Base-by-base conservation (phyloP, 2,797 vertebrate species). In the Enteromius viviparus region DNA sequence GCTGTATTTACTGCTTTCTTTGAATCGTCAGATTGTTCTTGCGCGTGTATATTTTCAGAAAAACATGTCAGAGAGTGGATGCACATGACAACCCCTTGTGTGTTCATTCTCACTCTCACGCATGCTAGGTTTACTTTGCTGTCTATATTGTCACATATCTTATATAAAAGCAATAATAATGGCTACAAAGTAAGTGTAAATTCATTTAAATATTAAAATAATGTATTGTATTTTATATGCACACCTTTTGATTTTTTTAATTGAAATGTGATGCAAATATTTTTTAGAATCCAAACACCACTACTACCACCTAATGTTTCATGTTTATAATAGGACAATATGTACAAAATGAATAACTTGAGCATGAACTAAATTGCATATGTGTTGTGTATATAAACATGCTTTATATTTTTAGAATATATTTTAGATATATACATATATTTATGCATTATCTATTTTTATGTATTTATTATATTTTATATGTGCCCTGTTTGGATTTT, bases 1-100 rank as follows among this genome's bases (percentile, higher is more conserved):
- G 64, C 69, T 53, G 64, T 84, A 65, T 88, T 88, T 85, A 82
- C 81, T 82, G 47, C 64, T 81, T 75, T 77, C 86, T 84, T 87
- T 84, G 76, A 80, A 45, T 85, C 29, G 37, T 74, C 62, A 21
- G 55, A 23, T 75, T 65, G 82, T 85, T 88, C 81, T 62, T 42
- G 29, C 53, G 34, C 40, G 42, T 75, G 4, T 85, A 76, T 81
- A 86, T 82, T 86, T 85, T 77, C 78, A 51, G 15, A 58, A 83
- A 81, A 85, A 74, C 66, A 80, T 81, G 76, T 62, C 83, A 83
- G 72, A 58, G 55, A 32, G 55, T 74, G 60, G 65, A 85, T 82
- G 65, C 77, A 26, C 60, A 40, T 47, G 65, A 76, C 32, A 15
- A 62, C 60, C 77, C 55, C 4, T 21, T 11, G 49, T 74, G 72